Base-by-base conservation (phyloP, 2,888 invertebrate species). In the Sicus ferrugineus region DNA sequence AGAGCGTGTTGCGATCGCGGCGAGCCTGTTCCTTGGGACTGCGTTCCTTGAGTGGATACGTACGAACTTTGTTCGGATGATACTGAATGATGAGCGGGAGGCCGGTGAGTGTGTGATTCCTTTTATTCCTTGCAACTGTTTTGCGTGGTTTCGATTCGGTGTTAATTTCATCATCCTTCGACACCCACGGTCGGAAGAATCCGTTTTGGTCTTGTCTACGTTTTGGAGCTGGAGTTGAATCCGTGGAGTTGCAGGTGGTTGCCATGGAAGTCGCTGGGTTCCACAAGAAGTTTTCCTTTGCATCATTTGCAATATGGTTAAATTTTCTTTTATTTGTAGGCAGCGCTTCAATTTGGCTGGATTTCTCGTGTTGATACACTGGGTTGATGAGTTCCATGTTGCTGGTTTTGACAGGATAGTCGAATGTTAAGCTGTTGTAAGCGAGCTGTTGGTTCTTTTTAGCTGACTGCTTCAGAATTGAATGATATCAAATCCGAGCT, bases 1-100 rank as follows among this genome's bases (percentile, higher is more conserved):
- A 76, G 34, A 77, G 42, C 0, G 79, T 79, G 64, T 82, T 81
- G 58, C 77, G 77, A 65, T 79, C 76, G 0, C 80, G 78, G 54
- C 76, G 77, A 64, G 77, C 73, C 31, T 79, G 81, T 50, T 77
- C 79, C 70, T 76, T 77, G 11, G 74, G 68, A 65, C 73, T 77
- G 31, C 77, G 75, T 58, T 77, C 76, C 0, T 72, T 74, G 26
- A 64, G 66, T 0, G 73, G 72, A 56, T 70, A 73, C 4, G 65
- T 63, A 11, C 79, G 76, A 34, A 77, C 77, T 79, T 79, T 80
- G 31, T 78, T 80, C 19, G 74, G 72, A 9, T 77, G 77, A 61
- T 78, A 77, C 31, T 63, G 34, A 11, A 72, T 52, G 50, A 70
- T 31, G 16, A 38, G 30, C 9, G 62, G 38, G 19, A 14, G 19